phyloP scores from a whole-genome alignment of 2,113 vertebrate genomes.

The Hydrolagus affinis region DNA sequence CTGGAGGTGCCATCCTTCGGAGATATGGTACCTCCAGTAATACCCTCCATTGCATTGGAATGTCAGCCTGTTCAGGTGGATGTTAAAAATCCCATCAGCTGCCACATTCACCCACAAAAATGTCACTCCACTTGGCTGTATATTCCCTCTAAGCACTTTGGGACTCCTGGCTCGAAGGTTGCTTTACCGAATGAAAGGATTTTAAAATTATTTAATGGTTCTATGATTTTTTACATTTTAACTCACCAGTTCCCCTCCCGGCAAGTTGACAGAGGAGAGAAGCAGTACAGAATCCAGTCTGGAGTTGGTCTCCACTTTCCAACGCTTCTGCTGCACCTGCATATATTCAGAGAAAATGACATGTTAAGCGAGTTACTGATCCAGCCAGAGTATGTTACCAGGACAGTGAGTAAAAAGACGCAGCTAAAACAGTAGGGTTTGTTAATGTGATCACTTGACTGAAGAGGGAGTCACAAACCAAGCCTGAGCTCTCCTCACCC shows the following conservation, averaged over 20 bases:
- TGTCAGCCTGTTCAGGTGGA: background rate
- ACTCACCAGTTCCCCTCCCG: slow-evolving; percentile 89
- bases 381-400: too few relatives aligned
- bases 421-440: too few relatives aligned
- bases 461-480: too few relatives aligned
- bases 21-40: too few relatives aligned
- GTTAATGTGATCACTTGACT: too few relatives aligned
- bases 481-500: too few relatives aligned
- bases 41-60: too few relatives aligned
- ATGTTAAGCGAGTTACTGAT: too few relatives aligned
- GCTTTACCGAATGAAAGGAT: background rate
- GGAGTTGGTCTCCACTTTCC: slow-evolving; percentile 94
- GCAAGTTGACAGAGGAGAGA: slow-evolving; percentile 86
- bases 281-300: slow-evolving; percentile 84
- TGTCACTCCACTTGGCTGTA: background rate
- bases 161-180: background rate
- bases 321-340: slow-evolving; percentile 92
- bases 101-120: background rate
- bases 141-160: background rate
- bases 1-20: too few relatives aligned
- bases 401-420: too few relatives aligned
- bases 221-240: background rate
- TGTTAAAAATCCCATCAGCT: background rate
- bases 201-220: background rate
- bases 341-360: background rate